Conservation (phyloP, 2,888 invertebrate species). For the Meta bourneti region DNA sequence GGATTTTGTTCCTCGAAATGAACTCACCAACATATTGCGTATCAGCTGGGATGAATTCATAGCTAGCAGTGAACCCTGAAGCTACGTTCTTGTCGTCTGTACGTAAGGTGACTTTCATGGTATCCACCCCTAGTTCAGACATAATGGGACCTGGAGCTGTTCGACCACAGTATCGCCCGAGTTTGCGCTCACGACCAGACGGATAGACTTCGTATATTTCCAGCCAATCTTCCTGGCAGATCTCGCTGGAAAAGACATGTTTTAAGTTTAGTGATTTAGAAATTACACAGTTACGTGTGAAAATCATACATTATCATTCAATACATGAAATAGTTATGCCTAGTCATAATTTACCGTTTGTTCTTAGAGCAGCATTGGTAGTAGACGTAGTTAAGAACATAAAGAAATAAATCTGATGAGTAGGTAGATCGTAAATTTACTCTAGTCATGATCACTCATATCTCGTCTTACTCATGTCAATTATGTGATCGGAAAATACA, state of each 20-base stretch:
- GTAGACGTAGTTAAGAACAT: too few relatives aligned
- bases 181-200: constrained; percentile 76
- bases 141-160: constrained; percentile 97
- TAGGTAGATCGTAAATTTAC: too few relatives aligned
- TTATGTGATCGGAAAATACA: too few relatives aligned
- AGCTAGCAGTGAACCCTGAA: constrained; percentile 97
- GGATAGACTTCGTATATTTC: constrained; percentile 94
- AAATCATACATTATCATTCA: too few relatives aligned
- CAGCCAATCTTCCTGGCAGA: constrained; percentile 95
- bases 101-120: constrained; percentile 92
- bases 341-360: too few relatives aligned
- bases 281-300: too few relatives aligned
- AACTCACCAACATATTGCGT: constrained; percentile 88
- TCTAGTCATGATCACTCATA: too few relatives aligned
- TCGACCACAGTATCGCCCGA: constrained; percentile 94
- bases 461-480: too few relatives aligned
- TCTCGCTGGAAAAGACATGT: constrained; percentile 80
- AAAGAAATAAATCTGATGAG: too few relatives aligned
- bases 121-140: constrained; percentile 92
- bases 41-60: constrained; percentile 93
- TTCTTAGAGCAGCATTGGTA: too few relatives aligned
- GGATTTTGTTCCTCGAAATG: neutral
- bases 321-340: too few relatives aligned
- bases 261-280: neutral
- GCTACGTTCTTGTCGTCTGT: constrained; percentile 93